Evolutionary conservation across 1,140 invertebrate species (phyloP).

Genomic region (Octopus bimaculoides): DNA sequence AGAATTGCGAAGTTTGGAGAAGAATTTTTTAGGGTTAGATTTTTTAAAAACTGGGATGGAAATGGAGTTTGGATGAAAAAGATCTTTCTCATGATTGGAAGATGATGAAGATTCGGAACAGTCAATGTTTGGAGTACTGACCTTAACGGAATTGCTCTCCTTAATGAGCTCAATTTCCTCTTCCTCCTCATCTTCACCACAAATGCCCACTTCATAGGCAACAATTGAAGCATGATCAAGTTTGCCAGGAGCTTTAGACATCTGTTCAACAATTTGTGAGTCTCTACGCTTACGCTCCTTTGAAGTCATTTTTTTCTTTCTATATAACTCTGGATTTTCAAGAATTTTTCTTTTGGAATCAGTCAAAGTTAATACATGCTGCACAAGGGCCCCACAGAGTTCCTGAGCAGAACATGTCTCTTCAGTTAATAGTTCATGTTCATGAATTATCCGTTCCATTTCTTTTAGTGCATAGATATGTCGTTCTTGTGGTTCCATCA

Average conservation of each 20-base stretch:
- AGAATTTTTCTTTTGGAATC: constrained; percentile 54
- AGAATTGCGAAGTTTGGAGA: constrained; percentile 29
- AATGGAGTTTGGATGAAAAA: background rate
- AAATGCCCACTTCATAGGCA: constrained; percentile 70
- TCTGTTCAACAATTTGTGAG: constrained; percentile 51
- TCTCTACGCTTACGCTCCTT: constrained; percentile 50
- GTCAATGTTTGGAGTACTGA: background rate
- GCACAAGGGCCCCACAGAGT: constrained; percentile 53
- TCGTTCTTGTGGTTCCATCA: constrained; percentile 54
- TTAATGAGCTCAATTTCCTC: constrained; percentile 25
- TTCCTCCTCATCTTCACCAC: constrained; percentile 33
- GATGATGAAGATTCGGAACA: background rate
- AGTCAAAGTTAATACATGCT: constrained; percentile 54
- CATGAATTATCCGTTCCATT: constrained; percentile 56
- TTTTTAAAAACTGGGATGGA: constrained; percentile 25
- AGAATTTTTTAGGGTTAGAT: constrained; percentile 30
- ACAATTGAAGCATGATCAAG: constrained; percentile 87
- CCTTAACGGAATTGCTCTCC: constrained; percentile 2
- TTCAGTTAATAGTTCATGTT: constrained; percentile 54
- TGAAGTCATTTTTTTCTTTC: constrained; percentile 42
- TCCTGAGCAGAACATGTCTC: constrained; percentile 54
- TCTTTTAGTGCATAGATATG: constrained; percentile 57
- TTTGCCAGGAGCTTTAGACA: constrained; percentile 77
- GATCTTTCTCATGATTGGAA: background rate
- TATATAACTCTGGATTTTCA: constrained; percentile 53